Evolutionary conservation across 2,797 vertebrate genomes (phyloP).

Genomic region (Dermochelys coriacea): DNA sequence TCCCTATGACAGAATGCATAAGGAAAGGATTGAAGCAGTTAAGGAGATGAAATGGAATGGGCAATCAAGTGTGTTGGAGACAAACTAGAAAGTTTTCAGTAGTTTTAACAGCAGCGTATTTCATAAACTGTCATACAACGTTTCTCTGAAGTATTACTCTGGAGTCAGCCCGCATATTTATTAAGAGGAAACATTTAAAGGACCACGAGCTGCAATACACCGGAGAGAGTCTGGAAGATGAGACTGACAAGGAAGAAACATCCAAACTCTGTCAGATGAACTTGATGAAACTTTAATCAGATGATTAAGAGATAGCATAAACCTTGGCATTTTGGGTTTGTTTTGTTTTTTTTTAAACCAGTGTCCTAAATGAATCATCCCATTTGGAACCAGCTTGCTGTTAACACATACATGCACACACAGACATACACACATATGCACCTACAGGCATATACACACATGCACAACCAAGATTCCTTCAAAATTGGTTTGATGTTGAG

Average conservation of each 20-base stretch:
- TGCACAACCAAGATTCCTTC: not conserved
- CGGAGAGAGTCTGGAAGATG: not conserved
- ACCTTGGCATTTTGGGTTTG: not conserved
- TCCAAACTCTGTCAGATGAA: not conserved
- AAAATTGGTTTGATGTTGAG: fast-evolving
- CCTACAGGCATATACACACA: not conserved
- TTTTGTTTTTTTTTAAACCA: not conserved
- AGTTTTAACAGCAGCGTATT: slow-evolving; percentile 25
- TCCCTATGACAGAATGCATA: slow-evolving; percentile 55
- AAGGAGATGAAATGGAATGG: slow-evolving; percentile 68
- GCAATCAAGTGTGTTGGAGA: slow-evolving; percentile 55
- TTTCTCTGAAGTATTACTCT: slow-evolving; percentile 17
- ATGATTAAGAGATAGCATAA: fast-evolving
- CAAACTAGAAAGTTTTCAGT: slow-evolving; percentile 65
- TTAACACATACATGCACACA: fast-evolving
- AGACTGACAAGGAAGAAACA: not conserved
- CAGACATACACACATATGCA: fast-evolving
- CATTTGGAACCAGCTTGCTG: not conserved
- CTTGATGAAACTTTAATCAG: not conserved
- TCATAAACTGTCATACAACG: not conserved
- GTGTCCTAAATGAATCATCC: not conserved
- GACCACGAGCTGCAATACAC: not conserved
- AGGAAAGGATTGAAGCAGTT: slow-evolving; percentile 38
- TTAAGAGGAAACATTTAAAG: not conserved
- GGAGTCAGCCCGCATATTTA: not conserved